Percentiles rank a stretch among this genome's conserved stretches.
Conservation (phyloP, 2,888 invertebrate species). For the Cosmorhoe ocellata region DNA sequence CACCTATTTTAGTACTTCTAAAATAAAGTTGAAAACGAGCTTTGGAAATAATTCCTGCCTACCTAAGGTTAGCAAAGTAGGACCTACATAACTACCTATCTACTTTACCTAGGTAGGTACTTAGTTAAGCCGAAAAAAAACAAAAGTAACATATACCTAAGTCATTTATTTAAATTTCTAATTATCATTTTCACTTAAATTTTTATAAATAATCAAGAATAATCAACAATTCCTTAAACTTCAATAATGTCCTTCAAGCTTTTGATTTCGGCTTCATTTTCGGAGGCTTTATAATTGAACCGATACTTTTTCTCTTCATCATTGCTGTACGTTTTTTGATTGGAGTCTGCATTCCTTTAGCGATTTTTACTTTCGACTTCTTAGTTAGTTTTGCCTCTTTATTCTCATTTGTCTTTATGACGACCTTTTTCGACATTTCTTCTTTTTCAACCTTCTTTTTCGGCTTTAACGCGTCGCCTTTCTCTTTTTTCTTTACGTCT, state of each 20-base stretch:
- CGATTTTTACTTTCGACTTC: constrained; percentile 31
- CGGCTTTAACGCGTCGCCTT: not conserved
- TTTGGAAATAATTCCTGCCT: too few species aligned
- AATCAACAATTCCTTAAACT: not conserved
- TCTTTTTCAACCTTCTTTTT: constrained; percentile 1
- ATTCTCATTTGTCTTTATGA: not conserved
- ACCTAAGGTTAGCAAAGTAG: too few species aligned
- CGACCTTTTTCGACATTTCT: constrained; percentile 3
- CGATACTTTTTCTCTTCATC: constrained; percentile 66
- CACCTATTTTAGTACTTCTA: too few species aligned
- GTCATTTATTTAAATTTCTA: constrained; percentile 5
- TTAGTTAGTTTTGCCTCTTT: constrained; percentile 24
- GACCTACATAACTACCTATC: too few species aligned
- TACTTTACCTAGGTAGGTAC: too few species aligned
- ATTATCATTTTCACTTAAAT: not conserved
- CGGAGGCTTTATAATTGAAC: constrained; percentile 67
- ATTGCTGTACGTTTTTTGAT: constrained; percentile 51
- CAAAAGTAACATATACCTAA: not conserved
- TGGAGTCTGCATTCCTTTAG: constrained; percentile 44
- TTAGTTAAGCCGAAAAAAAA: not conserved
- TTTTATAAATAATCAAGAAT: constrained; percentile 5
- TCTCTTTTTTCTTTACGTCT: not conserved
- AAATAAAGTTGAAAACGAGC: too few species aligned
- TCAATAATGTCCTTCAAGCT: not conserved
- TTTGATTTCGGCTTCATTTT: constrained; percentile 64